Base-by-base conservation (phyloP, 1,140 invertebrate species). In the Phymorhynchus buccinoides region DNA sequence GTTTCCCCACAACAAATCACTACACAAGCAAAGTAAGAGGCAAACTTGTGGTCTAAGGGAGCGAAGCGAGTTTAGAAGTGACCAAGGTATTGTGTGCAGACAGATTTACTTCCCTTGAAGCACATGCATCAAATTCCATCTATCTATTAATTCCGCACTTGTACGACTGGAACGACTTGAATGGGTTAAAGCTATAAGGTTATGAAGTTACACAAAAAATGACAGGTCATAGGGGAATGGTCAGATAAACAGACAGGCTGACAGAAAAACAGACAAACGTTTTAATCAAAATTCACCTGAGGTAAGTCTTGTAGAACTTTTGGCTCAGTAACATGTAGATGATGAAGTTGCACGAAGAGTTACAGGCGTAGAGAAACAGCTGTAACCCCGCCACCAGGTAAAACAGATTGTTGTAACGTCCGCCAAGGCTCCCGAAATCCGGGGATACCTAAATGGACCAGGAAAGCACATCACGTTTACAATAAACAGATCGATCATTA, bases 311-410 rank as follows among this genome's bases (percentile, higher is more conserved):
- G 48, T 75, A 86, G 80, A 89, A 88, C 42, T 87, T 84, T 4
- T 84, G 80, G 68, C 87, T 89, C 6, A 85, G 79, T n/a, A 86
- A 52, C 85, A 88, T 89, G 79, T 88, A 88, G 41, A 86, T 87
- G 41, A 88, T 87, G 80, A 88, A 88, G 80, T 89, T 89, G n/a
- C 84, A 83, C 1, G 86, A 88, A 0, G 87, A 86, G 66, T 88
- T 89, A 18, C 85, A 56, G 56, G 86, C 85, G 22, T 86, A 86
- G 18, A 87, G 84, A 18, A 88, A 44, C 12, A 87, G 35, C 56
- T 77, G 83, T 7, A 88, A 16, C 27, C 85, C 89, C 35, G 84
- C 87, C 2, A 85, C 32, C 1, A 86, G 85, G 22, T 86, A 41
- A 56, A 89, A 89, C 18, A 89, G 79, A 66, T 87, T 88, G 83